phyloP scores from a whole-genome alignment of 2,888 invertebrate species.

The Ligdia adustata region DNA sequence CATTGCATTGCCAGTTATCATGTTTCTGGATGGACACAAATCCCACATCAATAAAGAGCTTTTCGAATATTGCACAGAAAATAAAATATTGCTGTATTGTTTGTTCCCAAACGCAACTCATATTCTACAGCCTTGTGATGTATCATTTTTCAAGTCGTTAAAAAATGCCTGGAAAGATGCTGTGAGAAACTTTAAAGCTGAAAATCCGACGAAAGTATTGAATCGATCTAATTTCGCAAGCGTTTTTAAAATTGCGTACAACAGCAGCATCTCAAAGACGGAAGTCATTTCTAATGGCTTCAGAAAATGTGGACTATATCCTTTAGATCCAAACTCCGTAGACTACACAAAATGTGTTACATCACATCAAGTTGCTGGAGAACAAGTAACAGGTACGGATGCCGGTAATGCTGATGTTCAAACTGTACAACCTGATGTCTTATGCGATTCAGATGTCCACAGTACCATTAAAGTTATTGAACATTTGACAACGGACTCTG shows the following conservation, averaged over 20 bases:
- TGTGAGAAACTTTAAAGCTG: constrained; percentile 10
- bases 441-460: constrained; percentile 2
- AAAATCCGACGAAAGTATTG: constrained; percentile 16
- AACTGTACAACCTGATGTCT: constrained; percentile 2
- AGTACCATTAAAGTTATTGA: constrained; percentile 4
- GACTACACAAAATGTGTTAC: constrained; percentile 20
- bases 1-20: constrained; percentile 26
- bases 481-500: constrained; percentile 3
- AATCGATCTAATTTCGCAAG: constrained; percentile 13
- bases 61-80: constrained; percentile 34
- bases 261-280: constrained; percentile 3
- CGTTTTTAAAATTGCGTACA: constrained; percentile 13
- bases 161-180: constrained; percentile 12
- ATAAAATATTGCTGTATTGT: constrained; percentile 35
- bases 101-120: constrained; percentile 43
- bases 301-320: constrained; percentile 26
- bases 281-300: constrained; percentile 22
- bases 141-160: constrained; percentile 24
- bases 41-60: constrained; percentile 33
- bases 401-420: constrained; percentile 1
- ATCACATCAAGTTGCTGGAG: constrained; percentile 4
- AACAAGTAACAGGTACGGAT: constrained; percentile 3
- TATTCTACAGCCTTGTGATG: constrained; percentile 43
- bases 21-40: constrained; percentile 33
- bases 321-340: constrained; percentile 25